Evolutionary conservation across 2,113 vertebrate genomes (phyloP), one percentile per base, ranked within the genome.

Genomic region (Malurus alboscapulatus): DNA sequence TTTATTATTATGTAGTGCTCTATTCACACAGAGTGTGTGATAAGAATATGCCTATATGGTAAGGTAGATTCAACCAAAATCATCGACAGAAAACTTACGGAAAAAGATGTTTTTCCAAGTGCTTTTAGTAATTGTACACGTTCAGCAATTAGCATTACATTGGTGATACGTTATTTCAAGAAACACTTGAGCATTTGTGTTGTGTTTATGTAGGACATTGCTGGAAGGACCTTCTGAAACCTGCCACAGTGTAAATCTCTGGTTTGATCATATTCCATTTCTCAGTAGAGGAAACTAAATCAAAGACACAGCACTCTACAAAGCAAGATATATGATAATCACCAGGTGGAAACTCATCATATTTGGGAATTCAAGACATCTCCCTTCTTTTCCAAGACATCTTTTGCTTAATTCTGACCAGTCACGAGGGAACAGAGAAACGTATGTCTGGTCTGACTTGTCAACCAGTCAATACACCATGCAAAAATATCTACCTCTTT

Each of bases 141-240:
- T 42, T 87, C 73, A 86, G 59, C 84, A 92, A 81, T 73, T 17
- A 90, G 25, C 45, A 45, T n/a, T 29, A 44, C 21, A 24, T 3
- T 58, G 12, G 17, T 66, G 51, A 91, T 67, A n/a, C 0, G 1
- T 20, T 81, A 61, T 25, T 21, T 90, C 55, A 66, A 62, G 47
- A 86, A 86, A 75, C 19, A 55, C 12, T 40, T 73, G 15, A 25
- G 65, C 47, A 87, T 63, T 81, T 40, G 20, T 38, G 44, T 22
- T 72, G 22, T 62, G 20, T 44, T 82, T 88, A 36, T 22, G 19
- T 4, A 74, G 57, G 67, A 40, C 48, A 51, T 1, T 71, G 69
- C 48, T 88, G 81, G 84, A 84, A 62, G 73, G 36, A 81, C 81
- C 29, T 84, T 38, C 69, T 48, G 61, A 89, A 84, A 72, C 2